These are phyloP conservation scores for Theocolax elegans DNA, from an alignment of 1,140 invertebrate genomes.

Conservation along the genomic window DNA sequence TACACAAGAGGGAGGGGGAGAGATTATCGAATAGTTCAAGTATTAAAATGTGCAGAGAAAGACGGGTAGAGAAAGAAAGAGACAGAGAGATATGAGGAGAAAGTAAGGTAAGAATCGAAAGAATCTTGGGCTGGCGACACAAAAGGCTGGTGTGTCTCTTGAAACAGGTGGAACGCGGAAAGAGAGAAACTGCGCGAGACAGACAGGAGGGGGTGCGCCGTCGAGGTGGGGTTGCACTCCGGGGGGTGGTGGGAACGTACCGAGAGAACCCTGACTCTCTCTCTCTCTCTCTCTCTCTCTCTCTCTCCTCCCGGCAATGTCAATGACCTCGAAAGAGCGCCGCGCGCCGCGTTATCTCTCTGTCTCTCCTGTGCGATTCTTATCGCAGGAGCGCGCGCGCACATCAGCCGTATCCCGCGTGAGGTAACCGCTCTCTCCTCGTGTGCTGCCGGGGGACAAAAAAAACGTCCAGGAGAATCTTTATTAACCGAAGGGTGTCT, in stretches of 20 bases:
- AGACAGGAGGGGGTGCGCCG: not conserved
- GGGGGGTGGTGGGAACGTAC: not conserved
- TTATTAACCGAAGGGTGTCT: too few relatives aligned
- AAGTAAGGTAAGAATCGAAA: too few relatives aligned
- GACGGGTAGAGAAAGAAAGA: not conserved
- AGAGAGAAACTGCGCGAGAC: not conserved
- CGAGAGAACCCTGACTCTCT: constrained; percentile 12
- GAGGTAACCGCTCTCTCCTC: not conserved
- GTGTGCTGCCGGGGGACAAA: not conserved
- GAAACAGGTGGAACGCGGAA: not conserved
- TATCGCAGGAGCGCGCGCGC: constrained; percentile 1
- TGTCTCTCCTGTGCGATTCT: constrained; percentile 7
- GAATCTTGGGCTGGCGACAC: too few relatives aligned
- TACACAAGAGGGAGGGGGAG: too few relatives aligned
- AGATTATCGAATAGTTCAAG: too few relatives aligned
- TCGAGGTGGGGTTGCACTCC: too few relatives aligned
- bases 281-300: too few relatives aligned
- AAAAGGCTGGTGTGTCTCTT: too few relatives aligned
- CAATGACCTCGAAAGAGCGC: constrained; percentile 37
- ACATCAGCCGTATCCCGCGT: not conserved
- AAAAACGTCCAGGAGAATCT: not conserved
- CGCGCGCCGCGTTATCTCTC: constrained; percentile 18
- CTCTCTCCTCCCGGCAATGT: constrained; percentile 24
- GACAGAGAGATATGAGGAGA: not conserved
- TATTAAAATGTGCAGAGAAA: constrained; percentile 6